phyloP scores from a whole-genome alignment of 2,888 invertebrate genomes.

The Dicycla oo region DNA sequence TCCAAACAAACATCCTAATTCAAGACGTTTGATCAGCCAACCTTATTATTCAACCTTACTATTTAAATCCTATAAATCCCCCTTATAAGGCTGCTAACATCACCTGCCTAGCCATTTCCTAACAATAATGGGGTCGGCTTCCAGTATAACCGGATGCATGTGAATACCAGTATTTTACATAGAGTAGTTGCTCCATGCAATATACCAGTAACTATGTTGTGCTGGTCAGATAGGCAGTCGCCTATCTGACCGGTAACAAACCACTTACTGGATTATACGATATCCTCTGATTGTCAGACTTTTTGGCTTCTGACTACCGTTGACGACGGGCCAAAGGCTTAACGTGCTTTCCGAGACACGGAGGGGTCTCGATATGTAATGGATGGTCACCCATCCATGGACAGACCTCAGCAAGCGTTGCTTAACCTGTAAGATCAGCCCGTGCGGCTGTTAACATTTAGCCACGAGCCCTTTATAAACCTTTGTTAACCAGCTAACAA shows the following conservation, averaged over 20 bases:
- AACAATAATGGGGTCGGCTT: not conserved
- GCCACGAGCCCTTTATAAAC: not conserved
- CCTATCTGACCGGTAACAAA: too few species aligned
- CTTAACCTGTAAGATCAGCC: not conserved
- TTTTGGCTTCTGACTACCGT: not conserved
- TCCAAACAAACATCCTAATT: too few species aligned
- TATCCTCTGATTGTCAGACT: not conserved
- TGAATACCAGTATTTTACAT: not conserved
- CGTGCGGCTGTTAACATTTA: not conserved
- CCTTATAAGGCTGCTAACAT: not conserved
- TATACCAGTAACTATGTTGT: too few species aligned
- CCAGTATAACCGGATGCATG: not conserved
- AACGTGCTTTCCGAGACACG: not conserved
- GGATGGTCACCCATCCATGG: not conserved
- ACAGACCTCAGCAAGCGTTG: not conserved
- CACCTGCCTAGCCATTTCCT: not conserved
- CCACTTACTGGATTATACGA: too few species aligned
- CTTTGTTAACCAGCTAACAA: not conserved
- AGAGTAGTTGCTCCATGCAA: too few species aligned
- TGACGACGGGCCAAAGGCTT: not conserved
- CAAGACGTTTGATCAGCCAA: too few species aligned
- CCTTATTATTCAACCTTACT: too few species aligned
- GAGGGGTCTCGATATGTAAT: not conserved
- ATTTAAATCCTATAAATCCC: too few species aligned
- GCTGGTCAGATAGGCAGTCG: too few species aligned